Conservation (phyloP, 2,888 invertebrate species). For the Philaethria dido region DNA sequence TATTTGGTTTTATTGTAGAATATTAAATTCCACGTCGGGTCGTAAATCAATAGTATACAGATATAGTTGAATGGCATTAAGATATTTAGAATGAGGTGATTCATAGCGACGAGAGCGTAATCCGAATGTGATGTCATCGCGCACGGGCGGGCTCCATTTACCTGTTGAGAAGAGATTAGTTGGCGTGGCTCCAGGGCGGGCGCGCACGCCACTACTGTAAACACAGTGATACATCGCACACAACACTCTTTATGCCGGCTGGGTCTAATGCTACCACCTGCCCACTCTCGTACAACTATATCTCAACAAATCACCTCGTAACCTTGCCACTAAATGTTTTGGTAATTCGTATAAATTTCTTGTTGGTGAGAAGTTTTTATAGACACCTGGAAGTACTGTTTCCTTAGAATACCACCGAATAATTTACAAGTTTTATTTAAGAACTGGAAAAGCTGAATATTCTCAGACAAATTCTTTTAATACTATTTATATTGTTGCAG, state of each 20-base stretch:
- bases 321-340: constrained; percentile 39
- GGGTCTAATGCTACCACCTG: constrained; percentile 49
- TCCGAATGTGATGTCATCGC: constrained; percentile 69
- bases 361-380: constrained; percentile 25
- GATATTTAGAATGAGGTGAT: constrained; percentile 73
- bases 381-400: constrained; percentile 16
- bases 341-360: constrained; percentile 19
- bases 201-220: constrained; percentile 59
- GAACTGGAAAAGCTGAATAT: background rate
- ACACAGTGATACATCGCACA: constrained; percentile 54
- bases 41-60: constrained; percentile 17
- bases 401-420: background rate
- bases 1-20: background rate
- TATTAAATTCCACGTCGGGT: background rate
- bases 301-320: constrained; percentile 32
- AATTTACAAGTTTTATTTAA: constrained; percentile 5
- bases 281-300: constrained; percentile 36
- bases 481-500: background rate
- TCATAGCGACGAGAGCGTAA: constrained; percentile 57
- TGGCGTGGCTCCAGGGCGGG: constrained; percentile 68
- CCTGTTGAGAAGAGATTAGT: constrained; percentile 74
- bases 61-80: constrained; percentile 39
- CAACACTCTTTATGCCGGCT: constrained; percentile 49
- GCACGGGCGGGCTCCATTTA: constrained; percentile 66
- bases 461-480: background rate